These are phyloP conservation scores for Dryobates pubescens DNA, from an alignment of 2,797 vertebrate species.

Conservation along the genomic window DNA sequence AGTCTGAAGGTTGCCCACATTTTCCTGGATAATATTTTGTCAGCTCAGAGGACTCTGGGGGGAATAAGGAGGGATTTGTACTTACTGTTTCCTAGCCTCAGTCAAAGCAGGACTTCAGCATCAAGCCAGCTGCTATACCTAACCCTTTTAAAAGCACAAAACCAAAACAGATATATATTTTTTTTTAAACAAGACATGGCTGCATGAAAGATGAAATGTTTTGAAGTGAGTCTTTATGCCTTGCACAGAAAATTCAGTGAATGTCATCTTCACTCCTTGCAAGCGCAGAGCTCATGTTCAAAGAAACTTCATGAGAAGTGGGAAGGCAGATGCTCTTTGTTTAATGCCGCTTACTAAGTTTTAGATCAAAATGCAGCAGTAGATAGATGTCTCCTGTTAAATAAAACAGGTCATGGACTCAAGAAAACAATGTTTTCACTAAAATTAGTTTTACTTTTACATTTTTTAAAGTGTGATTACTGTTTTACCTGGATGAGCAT, in stretches of 20 bases:
- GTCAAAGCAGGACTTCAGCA: neutral
- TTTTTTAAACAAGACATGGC: neutral
- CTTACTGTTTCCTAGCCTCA: neutral
- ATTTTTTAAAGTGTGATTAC: neutral
- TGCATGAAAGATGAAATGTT: neutral
- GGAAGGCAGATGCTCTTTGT: slow-evolving; percentile 6
- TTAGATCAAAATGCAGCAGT: slow-evolving; percentile 19
- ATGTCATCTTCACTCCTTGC: neutral
- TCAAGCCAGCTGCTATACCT: neutral
- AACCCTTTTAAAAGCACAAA: neutral
- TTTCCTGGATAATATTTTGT: slow-evolving; percentile 8
- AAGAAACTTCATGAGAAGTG: neutral
- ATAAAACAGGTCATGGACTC: neutral
- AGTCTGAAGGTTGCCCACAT: slow-evolving; percentile 12
- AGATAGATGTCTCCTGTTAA: neutral
- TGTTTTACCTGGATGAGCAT: neutral
- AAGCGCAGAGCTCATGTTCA: slow-evolving; percentile 2
- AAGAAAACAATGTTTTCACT: neutral
- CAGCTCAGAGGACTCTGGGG: neutral
- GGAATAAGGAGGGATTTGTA: neutral
- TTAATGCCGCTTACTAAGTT: slow-evolving; percentile 5
- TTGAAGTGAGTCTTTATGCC: neutral
- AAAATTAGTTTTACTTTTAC: neutral
- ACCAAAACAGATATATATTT: neutral
- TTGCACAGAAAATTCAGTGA: neutral